Evolutionary conservation across 2,797 vertebrate species (phyloP).

Genomic region (Rhinoraja longicauda): DNA sequence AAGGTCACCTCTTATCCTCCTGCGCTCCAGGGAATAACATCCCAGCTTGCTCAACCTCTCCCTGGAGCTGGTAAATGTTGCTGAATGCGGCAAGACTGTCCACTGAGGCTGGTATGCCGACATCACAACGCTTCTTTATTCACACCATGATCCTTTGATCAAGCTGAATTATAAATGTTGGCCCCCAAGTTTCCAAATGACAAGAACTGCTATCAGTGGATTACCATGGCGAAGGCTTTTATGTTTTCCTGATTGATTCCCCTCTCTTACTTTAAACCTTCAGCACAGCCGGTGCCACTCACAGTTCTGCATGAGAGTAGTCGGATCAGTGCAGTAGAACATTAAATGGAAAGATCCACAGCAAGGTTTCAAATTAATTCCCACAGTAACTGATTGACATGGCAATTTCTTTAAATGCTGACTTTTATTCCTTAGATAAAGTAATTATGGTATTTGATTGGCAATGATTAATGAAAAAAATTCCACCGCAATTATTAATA

Average conservation of each 20-base stretch:
- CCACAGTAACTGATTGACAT: conserved; percentile 23
- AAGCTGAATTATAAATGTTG: conserved; percentile 8
- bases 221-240: neutral
- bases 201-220: neutral
- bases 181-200: neutral
- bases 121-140: neutral
- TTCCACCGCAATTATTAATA: conserved; percentile 28
- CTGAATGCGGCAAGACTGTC: neutral
- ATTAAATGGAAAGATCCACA: conserved; percentile 24
- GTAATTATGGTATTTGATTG: conserved; percentile 29
- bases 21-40: no score
- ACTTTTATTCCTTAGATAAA: conserved; percentile 34
- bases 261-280: neutral
- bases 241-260: neutral
- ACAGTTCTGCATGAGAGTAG: neutral
- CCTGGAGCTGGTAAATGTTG: no score
- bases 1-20: no score
- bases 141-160: neutral
- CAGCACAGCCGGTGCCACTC: neutral
- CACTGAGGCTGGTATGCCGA: neutral
- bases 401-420: conserved; percentile 34
- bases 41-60: no score
- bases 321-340: conserved; percentile 8
- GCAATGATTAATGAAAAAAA: conserved; percentile 33
- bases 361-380: conserved; percentile 28